Evolutionary conservation across 2,113 vertebrate genomes (phyloP).

Genomic region (Dicentrarchus labrax): DNA sequence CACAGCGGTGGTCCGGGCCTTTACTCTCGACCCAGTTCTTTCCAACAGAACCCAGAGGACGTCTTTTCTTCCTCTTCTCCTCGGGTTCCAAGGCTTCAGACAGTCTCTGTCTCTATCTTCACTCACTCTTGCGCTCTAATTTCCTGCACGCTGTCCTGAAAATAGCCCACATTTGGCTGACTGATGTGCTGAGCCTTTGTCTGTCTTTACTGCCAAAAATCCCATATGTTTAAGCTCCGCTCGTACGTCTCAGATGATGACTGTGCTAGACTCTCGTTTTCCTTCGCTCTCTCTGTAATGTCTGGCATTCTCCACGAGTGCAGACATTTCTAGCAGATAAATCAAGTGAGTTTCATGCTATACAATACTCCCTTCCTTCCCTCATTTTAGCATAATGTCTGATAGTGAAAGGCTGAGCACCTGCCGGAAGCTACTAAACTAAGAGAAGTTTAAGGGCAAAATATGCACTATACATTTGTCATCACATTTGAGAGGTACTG

Average conservation of each 20-base stretch:
- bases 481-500: neutral
- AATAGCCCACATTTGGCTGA: conserved; percentile 48
- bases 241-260: conserved; percentile 11
- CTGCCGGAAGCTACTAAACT: neutral
- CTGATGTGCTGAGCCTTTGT: conserved; percentile 44
- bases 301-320: neutral
- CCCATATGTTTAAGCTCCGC: conserved; percentile 43
- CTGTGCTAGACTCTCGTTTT: conserved; percentile 16
- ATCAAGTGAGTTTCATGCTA: neutral
- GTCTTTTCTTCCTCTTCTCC: conserved; percentile 7
- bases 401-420: neutral
- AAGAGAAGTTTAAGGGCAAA: neutral
- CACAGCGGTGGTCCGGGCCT: conserved; percentile 11
- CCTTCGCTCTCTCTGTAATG: neutral
- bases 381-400: neutral
- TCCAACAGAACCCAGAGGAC: conserved; percentile 6
- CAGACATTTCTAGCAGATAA: conserved; percentile 14
- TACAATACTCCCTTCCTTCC: neutral
- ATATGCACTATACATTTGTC: neutral
- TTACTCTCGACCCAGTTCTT: conserved; percentile 32
- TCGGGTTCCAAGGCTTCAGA: conserved; percentile 43
- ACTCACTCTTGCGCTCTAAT: conserved; percentile 26
- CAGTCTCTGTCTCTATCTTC: conserved; percentile 14
- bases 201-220: conserved; percentile 45
- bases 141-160: conserved; percentile 38